Evolutionary conservation across 37 sponge, comb jelly and placozoan genomes (phyloP).

Genomic region (Aphrocallistes beatrix): DNA sequence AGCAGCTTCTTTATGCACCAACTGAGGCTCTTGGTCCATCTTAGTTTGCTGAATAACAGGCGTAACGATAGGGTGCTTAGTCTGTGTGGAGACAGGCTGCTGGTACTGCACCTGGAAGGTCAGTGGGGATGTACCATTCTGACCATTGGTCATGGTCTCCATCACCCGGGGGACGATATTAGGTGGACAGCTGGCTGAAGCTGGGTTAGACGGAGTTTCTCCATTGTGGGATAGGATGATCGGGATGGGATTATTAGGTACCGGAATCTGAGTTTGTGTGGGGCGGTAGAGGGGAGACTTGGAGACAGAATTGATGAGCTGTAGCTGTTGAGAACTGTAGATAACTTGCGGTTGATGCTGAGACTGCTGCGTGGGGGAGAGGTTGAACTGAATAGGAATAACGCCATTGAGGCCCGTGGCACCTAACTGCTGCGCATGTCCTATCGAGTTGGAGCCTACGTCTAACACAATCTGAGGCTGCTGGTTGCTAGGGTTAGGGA

Average conservation of each 20-base stretch:
- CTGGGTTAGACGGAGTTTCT: background rate
- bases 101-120: too few relatives aligned
- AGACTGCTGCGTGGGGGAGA: background rate
- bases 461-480: background rate
- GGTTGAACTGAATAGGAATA: background rate
- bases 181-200: background rate
- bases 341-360: background rate
- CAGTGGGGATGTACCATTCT: background rate
- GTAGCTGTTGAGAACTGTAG: background rate
- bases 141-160: background rate
- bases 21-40: background rate
- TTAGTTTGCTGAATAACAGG: too few relatives aligned
- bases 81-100: background rate
- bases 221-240: background rate
- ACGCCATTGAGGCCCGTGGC: background rate
- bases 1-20: background rate
- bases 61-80: background rate
- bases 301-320: background rate
- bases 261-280: background rate
- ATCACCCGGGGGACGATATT: background rate
- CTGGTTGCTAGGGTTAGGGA: background rate
- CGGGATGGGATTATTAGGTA: background rate
- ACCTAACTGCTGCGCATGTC: background rate
- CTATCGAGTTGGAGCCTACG: background rate
- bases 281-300: background rate